phyloP scores from a whole-genome alignment of 2,888 invertebrate species.

The Rutpela maculata region DNA sequence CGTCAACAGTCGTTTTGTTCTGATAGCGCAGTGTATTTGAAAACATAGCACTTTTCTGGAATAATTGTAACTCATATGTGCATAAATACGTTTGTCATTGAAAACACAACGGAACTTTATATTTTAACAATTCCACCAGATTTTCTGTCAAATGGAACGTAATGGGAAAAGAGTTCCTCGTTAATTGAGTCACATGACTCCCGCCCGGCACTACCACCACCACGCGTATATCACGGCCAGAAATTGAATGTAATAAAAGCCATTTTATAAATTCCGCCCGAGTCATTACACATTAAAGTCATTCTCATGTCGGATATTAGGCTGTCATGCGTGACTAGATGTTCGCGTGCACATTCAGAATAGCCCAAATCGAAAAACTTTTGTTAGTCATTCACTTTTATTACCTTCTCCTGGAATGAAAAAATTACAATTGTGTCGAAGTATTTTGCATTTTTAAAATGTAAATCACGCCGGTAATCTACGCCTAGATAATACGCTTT shows the following conservation, averaged over 20 bases:
- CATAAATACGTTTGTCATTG: background rate
- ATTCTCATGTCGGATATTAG: constrained; percentile 57
- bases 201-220: constrained; percentile 1
- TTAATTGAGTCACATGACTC: constrained; percentile 5
- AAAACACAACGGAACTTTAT: background rate
- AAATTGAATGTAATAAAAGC: constrained; percentile 35
- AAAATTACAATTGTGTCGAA: constrained; percentile 53
- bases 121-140: background rate
- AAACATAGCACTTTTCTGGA: too few relatives aligned
- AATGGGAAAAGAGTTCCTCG: constrained; percentile 2
- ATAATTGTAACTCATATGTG: background rate
- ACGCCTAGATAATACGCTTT: constrained; percentile 12
- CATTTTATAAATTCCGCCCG: constrained; percentile 32
- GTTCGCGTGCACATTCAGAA: constrained; percentile 49
- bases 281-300: constrained; percentile 47
- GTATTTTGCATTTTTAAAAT: constrained; percentile 51
- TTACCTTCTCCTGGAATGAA: constrained; percentile 32
- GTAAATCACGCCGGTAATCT: constrained; percentile 45
- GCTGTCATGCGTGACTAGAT: constrained; percentile 47
- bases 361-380: constrained; percentile 52
- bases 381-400: constrained; percentile 48
- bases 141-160: background rate
- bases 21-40: too few relatives aligned
- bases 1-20: too few relatives aligned
- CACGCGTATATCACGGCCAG: background rate